A percentile compares a stretch with the other conserved stretches of the same genome.
Evolutionary conservation across 2,113 vertebrate species (phyloP).

Genomic region (Podocnemis expansa): DNA sequence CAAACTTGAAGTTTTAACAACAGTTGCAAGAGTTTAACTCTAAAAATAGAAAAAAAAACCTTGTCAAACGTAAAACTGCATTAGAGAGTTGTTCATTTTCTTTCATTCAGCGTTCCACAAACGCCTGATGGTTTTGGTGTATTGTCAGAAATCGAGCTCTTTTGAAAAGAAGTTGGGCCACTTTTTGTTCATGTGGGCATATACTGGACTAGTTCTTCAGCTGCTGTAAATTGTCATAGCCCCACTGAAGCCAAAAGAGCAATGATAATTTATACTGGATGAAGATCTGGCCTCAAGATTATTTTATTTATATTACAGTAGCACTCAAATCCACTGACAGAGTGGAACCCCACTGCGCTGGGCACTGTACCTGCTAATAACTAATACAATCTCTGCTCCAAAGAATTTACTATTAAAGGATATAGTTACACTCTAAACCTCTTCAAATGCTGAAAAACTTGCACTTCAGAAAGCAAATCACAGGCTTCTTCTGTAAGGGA

Average conservation of each 20-base stretch:
- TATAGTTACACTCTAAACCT: background rate
- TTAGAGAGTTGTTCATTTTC: background rate
- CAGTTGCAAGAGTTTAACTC: background rate
- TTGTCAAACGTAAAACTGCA: background rate
- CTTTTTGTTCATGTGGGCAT: background rate
- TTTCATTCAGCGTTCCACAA: background rate
- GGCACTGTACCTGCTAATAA: no score
- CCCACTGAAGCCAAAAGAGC: background rate
- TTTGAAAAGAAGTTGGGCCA: background rate
- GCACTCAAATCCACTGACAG: no score
- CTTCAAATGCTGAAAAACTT: background rate
- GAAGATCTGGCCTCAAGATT: background rate
- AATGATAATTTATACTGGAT: background rate
- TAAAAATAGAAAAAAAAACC: background rate
- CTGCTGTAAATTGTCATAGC: no score
- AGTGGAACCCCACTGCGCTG: no score
- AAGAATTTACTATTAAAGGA: no score
- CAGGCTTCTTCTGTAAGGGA: background rate
- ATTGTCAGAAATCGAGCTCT: background rate
- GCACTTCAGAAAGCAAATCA: background rate
- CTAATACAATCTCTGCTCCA: no score
- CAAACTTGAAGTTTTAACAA: background rate
- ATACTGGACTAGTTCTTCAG: background rate
- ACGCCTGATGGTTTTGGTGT: background rate
- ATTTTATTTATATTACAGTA: no score